Evolutionary conservation across 1,140 invertebrate species (phyloP).

Genomic region (Heliothis virescens): DNA sequence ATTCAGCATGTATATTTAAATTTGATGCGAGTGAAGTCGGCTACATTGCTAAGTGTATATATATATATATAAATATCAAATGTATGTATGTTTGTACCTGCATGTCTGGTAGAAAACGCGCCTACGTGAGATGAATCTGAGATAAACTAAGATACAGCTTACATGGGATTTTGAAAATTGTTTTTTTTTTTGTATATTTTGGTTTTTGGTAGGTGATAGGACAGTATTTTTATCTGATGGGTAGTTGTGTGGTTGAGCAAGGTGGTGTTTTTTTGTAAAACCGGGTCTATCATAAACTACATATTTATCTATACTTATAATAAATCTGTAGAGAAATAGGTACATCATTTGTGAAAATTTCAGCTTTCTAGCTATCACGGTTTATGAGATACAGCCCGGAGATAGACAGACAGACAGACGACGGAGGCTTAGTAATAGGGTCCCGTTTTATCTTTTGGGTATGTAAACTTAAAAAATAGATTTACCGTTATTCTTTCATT

Average conservation of each 20-base stretch:
- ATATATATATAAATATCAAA: slow-evolving; percentile 41
- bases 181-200: background rate
- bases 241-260: background rate
- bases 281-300: too few species aligned
- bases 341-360: too few species aligned
- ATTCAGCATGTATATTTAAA: slow-evolving; percentile 77
- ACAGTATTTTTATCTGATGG: background rate
- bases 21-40: slow-evolving; percentile 62
- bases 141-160: background rate
- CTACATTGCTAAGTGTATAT: slow-evolving; percentile 31
- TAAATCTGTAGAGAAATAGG: too few species aligned
- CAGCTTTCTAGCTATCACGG: too few species aligned
- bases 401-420: too few species aligned
- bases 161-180: slow-evolving; percentile 1
- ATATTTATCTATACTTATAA: too few species aligned
- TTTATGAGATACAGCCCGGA: too few species aligned
- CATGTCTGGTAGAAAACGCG: slow-evolving; percentile 45
- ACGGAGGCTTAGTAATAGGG: too few species aligned
- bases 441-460: too few species aligned
- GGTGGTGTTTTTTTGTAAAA: background rate
- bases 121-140: slow-evolving; percentile 49
- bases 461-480: too few species aligned
- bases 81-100: slow-evolving; percentile 55
- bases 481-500: too few species aligned
- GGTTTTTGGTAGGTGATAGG: background rate